Conservation (phyloP, 1,140 invertebrate species). For the Aethina tumida region DNA sequence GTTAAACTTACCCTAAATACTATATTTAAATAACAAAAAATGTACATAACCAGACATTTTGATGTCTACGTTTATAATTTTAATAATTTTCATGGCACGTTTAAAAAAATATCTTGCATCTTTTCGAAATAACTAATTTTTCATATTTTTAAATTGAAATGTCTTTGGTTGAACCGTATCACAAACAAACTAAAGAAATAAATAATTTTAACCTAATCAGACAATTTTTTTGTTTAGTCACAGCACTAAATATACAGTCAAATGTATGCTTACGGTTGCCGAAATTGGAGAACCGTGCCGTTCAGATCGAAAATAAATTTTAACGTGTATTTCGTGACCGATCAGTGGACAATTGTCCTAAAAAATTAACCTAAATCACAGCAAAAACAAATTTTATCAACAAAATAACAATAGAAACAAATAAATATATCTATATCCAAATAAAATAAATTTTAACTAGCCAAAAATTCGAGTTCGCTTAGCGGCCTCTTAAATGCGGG, state of each 20-base stretch:
- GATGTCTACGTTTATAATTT: conserved; percentile 11
- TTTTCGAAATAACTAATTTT: conserved; percentile 20
- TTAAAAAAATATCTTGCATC: conserved; percentile 29
- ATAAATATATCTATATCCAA: too few relatives aligned
- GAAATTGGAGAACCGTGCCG: conserved; percentile 27
- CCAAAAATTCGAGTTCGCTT: too few relatives aligned
- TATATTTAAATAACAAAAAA: conserved; percentile 7
- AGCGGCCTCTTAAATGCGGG: too few relatives aligned
- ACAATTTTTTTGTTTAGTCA: conserved; percentile 30
- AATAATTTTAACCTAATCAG: conserved; percentile 33
- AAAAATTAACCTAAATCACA: too few relatives aligned
- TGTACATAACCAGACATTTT: conserved; percentile 14
- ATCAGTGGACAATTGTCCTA: too few relatives aligned
- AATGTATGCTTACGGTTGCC: conserved; percentile 28
- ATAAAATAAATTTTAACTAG: too few relatives aligned
- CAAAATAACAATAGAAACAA: too few relatives aligned
- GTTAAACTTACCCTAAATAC: too few relatives aligned
- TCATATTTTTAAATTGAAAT: conserved; percentile 17
- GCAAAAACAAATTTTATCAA: too few relatives aligned
- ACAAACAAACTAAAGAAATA: conserved; percentile 32
- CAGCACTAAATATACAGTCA: conserved; percentile 36
- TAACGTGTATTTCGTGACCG: too few relatives aligned
- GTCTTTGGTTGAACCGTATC: conserved; percentile 35
- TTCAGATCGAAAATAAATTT: conserved; percentile 25
- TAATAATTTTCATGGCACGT: conserved; percentile 27